These are phyloP conservation scores for Dryomyza anilis DNA, from an alignment of 2,888 invertebrate genomes.

Conservation along the genomic window DNA sequence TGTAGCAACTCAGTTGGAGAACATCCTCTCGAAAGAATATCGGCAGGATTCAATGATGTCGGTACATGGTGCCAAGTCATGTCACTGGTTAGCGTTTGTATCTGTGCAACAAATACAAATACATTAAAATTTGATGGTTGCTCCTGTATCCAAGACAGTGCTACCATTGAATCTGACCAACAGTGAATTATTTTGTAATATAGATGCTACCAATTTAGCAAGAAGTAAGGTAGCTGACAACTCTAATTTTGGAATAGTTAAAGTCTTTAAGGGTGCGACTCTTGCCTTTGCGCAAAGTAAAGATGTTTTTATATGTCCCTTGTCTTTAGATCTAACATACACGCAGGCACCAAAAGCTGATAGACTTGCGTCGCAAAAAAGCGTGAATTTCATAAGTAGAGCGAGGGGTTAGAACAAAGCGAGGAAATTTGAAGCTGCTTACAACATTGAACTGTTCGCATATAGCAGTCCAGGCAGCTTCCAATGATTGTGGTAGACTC, in stretches of 20 bases:
- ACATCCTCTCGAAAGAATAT: conserved; percentile 15
- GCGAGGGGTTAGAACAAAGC: not conserved
- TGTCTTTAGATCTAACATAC: conserved; percentile 17
- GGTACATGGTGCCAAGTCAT: conserved; percentile 30
- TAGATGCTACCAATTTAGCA: not conserved
- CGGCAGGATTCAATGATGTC: conserved; percentile 16
- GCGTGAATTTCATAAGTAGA: conserved; percentile 18
- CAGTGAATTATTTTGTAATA: not conserved
- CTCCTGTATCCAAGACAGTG: too few relatives aligned
- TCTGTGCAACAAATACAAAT: not conserved
- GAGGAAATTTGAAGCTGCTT: not conserved
- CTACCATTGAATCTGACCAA: conserved; percentile 27
- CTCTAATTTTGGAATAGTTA: conserved; percentile 23
- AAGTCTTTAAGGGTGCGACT: conserved; percentile 18
- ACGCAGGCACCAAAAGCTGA: conserved; percentile 18
- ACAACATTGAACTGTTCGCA: not conserved
- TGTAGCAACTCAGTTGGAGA: conserved; percentile 25
- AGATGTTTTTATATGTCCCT: not conserved
- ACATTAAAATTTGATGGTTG: not conserved
- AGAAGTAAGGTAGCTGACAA: conserved; percentile 29
- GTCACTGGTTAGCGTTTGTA: conserved; percentile 15
- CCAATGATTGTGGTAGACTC: conserved; percentile 4
- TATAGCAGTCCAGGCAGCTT: not conserved
- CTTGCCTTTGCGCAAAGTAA: conserved; percentile 24
- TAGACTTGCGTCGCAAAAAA: conserved; percentile 25